These are phyloP conservation scores for Pseudomyrmex concolor DNA, from an alignment of 1,140 invertebrate genomes.

Conservation along the genomic window DNA sequence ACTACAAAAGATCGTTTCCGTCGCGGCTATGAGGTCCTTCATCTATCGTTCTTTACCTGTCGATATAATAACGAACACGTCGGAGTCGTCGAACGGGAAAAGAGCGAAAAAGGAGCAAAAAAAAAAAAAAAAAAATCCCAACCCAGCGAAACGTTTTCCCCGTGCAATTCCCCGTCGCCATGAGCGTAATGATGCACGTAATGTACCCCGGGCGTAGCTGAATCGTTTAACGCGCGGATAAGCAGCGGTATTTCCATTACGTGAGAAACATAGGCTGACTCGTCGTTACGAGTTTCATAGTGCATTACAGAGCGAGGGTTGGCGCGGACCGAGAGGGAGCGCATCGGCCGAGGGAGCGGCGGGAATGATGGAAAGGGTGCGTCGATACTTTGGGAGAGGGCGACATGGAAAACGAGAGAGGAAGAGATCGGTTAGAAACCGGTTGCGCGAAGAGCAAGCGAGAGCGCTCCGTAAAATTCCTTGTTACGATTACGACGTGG, in stretches of 20 bases:
- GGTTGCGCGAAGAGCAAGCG: background rate
- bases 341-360: background rate
- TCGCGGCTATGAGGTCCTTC: conserved; percentile 19
- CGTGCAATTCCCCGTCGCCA: conserved; percentile 16
- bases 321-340: conserved; percentile 15
- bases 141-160: background rate
- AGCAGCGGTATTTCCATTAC: conserved; percentile 71
- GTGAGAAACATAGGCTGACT: conserved; percentile 71
- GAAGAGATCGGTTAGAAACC: conserved; percentile 41
- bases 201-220: conserved; percentile 60
- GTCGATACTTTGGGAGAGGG: conserved; percentile 33
- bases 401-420: conserved; percentile 20
- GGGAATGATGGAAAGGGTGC: conserved; percentile 29
- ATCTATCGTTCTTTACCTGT: conserved; percentile 34
- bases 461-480: conserved; percentile 75
- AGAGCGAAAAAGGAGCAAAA: background rate
- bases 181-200: conserved; percentile 54
- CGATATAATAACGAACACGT: conserved; percentile 34
- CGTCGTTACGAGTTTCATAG: conserved; percentile 71
- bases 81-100: background rate
- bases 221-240: conserved; percentile 61
- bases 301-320: conserved; percentile 55
- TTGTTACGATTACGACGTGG: conserved; percentile 81
- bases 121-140: background rate
- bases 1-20: conserved; percentile 34